Base-by-base conservation (phyloP, 1,140 invertebrate genomes). In the Colletes latitarsis region DNA sequence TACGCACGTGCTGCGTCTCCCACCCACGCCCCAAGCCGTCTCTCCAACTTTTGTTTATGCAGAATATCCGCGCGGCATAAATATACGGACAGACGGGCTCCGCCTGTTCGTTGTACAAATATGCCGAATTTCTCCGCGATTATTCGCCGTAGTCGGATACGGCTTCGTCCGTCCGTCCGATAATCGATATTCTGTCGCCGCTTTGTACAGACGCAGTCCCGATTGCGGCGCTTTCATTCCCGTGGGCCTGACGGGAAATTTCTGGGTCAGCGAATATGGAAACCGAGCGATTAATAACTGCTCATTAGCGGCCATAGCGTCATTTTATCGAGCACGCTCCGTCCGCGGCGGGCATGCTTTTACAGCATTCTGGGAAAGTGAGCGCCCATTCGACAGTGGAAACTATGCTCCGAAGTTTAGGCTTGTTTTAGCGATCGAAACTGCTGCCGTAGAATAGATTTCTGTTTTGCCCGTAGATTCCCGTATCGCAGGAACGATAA, bases 91-190 rank as follows among this genome's bases (percentile, higher is more conserved):
- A 19, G 21, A 19, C 43, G 8, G 21, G 64, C 75, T 39, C 75
- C 75, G 75, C 75, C 75, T 21, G 64, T 77, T 77, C 64, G 10
- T 55, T 77, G 75, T 77, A 77, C 75, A 69, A 77, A 69, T 77
- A 77, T 69, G 64, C 75, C 75, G 17, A 69, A 77, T 77, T 77
- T 77, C 75, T 77, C 75, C 10, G 10, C 43, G 64, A 77, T 60
- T 77, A 77, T 69, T 77, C 75, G 53, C 15, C 55, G 43, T 19
- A 4, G 55, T 58, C 55, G 75, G 41, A 52, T 68, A 49, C 69
- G 69, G 30, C 17, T 21, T 41, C 30, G 57, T 6, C 4, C 53
- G 17, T 49, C 46, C 21, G 57, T 15, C 64, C 72, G 72, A 75
- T 49, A 63, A 62, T 77, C 76, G 76, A 77, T 77, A 77, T 62